Base-by-base conservation (phyloP, 2,888 invertebrate genomes). In the Altica lythri region DNA sequence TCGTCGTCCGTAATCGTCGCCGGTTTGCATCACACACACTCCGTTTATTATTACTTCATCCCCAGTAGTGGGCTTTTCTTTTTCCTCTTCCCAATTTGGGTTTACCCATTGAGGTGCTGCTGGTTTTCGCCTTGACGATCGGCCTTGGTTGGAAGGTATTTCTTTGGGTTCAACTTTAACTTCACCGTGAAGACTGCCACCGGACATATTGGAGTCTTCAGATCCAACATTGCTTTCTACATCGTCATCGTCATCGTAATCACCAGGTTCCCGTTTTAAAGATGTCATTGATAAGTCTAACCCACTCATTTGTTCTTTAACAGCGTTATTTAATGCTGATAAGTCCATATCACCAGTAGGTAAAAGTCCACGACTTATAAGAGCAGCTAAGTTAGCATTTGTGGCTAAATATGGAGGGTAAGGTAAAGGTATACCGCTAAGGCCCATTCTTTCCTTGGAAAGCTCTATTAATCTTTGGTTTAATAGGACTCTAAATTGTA, bases 101-200 rank as follows among this genome's bases (percentile, higher is more conserved):
- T 95, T 95, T 2, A 96, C 94, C 94, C 96, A 95, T 77, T 97
- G 95, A 1, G 97, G 96, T 47, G 95, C 95, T 1, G 94, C 95
- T 1, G 95, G 94, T 79, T 97, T 97, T 69, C 96, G 83, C 59
- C 94, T 79, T 50, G 88, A 90, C 37, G 84, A 82, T 67, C 86
- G 67, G 1, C 75, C 71, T 56, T 69, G 70, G 43, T 71, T 76
- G 46, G 64, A 51, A 17, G 72, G 72, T 35, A 70, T 64, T 56
- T 75, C 74, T 55, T 83, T 83, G 52, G 81, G 81, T 74, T 83
- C 83, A 55, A 76, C 75, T 75, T 83, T 83, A 40, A 82, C 80
- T 61, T 82, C 83, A 43, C 82, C 82, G 67, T 82, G 82, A 63
- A 83, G 67, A 66, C 83, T 83, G 10, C 63, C 60, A 2, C 69